Evolutionary conservation across 2,113 vertebrate species (phyloP), one percentile per base, ranked within the genome.

Genomic region (Varanus komodoensis): DNA sequence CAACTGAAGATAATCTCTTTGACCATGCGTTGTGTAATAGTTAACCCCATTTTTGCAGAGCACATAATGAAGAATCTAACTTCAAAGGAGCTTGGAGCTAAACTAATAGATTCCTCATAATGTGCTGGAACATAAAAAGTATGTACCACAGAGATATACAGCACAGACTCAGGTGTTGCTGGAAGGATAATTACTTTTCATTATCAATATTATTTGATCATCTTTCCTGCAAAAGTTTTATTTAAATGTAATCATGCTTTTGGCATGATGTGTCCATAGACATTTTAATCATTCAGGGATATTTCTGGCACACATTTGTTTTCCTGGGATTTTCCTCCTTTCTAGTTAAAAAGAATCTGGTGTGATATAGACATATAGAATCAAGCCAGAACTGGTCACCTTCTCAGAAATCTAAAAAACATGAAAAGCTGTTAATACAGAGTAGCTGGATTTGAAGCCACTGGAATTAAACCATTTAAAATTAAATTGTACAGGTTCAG

Each of bases 101-200:
- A 94, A 92, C 92, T 93, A 94, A 94, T 94, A 92, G 87, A 95
- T 95, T 95, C 94, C 95, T 95, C 90, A 94, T 91, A 88, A 82
- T 91, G 95, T 93, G 92, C 91, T 96, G 90, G 89, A 90, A 89
- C 88, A 86, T 92, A 85, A 96, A 95, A 91, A 92, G 89, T 61
- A 88, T 88, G 89, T 93, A 89, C 93, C 92, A 93, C 93, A 89
- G 90, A 92, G 64, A 87, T 85, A 80, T 64, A 69, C 91, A 93
- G 44, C 54, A 86, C 52, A 38, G 0, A 0, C 82, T 48, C 79
- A 93, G 78, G 52, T 61, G 73, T 78, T 93, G 73, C 84, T 0
- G 74, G 88, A 52, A 92, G 71, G 27, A 89, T 61, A 89, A 82
- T 44, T 64, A 80, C 84, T 81, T 86, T 91, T 94, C 38, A 64